Percentiles rank a stretch among this genome's conserved stretches.
Conservation (phyloP, 1,140 invertebrate genomes). For the Meloidogyne chitwoodi region DNA sequence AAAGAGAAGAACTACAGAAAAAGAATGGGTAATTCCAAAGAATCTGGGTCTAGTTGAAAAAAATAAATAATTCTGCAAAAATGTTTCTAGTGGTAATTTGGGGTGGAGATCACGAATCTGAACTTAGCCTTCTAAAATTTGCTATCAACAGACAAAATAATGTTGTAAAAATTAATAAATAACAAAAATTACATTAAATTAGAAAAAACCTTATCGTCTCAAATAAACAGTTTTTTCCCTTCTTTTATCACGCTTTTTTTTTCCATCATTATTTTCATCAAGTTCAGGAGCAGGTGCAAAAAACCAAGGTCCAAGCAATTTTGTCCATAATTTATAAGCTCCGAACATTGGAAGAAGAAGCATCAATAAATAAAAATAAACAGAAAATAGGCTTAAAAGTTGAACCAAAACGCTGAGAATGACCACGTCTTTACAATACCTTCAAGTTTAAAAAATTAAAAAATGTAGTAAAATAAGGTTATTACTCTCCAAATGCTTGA, state of each 20-base stretch:
- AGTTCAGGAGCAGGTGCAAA: conserved; percentile 40
- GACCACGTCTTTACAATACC: conserved; percentile 55
- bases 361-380: conserved; percentile 46
- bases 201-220: conserved; percentile 11
- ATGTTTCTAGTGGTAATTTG: too few species aligned
- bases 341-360: conserved; percentile 43
- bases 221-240: conserved; percentile 28
- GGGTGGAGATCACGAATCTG: too few species aligned
- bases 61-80: too few species aligned
- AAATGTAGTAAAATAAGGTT: neutral
- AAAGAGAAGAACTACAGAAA: too few species aligned
- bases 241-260: conserved; percentile 28
- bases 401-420: conserved; percentile 48
- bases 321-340: conserved; percentile 50
- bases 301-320: conserved; percentile 51
- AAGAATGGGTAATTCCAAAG: too few species aligned
- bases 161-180: too few species aligned
- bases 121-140: too few species aligned
- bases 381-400: conserved; percentile 40
- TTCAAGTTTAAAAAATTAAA: conserved; percentile 19
- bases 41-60: too few species aligned
- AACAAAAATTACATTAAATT: neutral
- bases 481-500: conserved; percentile 54
- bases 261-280: conserved; percentile 41
- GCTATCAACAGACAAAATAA: too few species aligned